Conservation (phyloP, 2,888 invertebrate genomes). For the Drosophila ustulata region DNA sequence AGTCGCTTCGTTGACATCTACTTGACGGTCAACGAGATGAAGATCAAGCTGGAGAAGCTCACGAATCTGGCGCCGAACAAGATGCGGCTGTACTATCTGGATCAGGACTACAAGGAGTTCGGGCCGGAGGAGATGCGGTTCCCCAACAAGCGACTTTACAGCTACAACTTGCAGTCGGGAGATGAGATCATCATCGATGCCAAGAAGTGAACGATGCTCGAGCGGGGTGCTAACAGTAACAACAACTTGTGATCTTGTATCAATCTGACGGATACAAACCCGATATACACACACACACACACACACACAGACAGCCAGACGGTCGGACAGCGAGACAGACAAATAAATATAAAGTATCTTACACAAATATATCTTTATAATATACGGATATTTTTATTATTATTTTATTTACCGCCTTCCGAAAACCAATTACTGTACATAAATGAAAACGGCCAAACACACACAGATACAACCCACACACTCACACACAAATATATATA, state of each 20-base stretch:
- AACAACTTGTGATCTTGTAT: constrained; percentile 76
- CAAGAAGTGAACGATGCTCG: constrained; percentile 85
- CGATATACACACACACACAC: constrained; percentile 31
- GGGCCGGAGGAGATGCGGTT: constrained; percentile 96
- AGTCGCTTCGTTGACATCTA: constrained; percentile 91
- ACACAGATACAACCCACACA: constrained; percentile 16
- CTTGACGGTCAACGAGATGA: constrained; percentile 92
- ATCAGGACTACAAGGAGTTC: constrained; percentile 90
- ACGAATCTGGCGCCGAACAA: constrained; percentile 93
- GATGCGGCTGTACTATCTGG: constrained; percentile 95
- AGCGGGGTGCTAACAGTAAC: constrained; percentile 60
- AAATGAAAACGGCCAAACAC: constrained; percentile 50
- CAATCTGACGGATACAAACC: constrained; percentile 56
- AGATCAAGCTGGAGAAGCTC: constrained; percentile 91
- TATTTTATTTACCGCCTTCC: constrained; percentile 41
- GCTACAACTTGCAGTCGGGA: constrained; percentile 95
- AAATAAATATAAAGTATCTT: constrained; percentile 21
- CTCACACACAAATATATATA: constrained; percentile 26
- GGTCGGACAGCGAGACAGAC: background rate
- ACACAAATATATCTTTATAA: constrained; percentile 31
- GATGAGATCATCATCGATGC: constrained; percentile 96
- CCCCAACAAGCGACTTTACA: constrained; percentile 95
- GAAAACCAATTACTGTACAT: constrained; percentile 60
- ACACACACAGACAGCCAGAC: constrained; percentile 18
- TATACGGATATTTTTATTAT: constrained; percentile 18